These are phyloP conservation scores for Emydura subglobosa DNA, from an alignment of 2,113 vertebrate genomes.

Conservation along the genomic window DNA sequence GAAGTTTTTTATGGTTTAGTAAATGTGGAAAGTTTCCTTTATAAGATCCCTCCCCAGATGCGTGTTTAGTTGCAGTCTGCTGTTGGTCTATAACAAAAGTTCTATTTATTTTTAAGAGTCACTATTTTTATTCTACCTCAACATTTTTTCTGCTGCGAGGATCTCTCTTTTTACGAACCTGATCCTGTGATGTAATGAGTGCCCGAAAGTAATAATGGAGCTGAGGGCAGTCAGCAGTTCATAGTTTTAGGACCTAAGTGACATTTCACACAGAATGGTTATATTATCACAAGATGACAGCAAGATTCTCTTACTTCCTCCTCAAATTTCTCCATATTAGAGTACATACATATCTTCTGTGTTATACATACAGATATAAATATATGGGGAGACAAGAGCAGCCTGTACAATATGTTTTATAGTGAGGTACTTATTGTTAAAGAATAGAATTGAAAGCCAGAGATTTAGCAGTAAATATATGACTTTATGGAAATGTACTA, in stretches of 20 bases:
- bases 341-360: background rate
- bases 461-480: background rate
- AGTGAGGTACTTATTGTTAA: constrained; percentile 23
- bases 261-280: background rate
- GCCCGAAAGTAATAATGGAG: background rate
- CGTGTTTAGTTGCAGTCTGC: background rate
- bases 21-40: background rate
- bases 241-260: background rate
- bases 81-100: background rate
- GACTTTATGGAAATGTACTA: background rate
- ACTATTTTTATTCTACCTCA: constrained; percentile 17
- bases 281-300: constrained; percentile 9
- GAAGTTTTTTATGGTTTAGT: background rate
- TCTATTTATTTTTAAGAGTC: background rate
- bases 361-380: background rate
- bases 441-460: constrained; percentile 15
- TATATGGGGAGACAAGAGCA: background rate
- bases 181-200: constrained; percentile 7
- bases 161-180: background rate
- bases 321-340: constrained; percentile 6
- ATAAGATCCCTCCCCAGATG: background rate
- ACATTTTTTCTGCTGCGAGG: background rate
- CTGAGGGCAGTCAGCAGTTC: background rate
- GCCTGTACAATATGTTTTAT: constrained; percentile 9
- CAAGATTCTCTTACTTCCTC: background rate